phyloP scores from a whole-genome alignment of 2,888 invertebrate genomes.

The Andrena flavipes region DNA sequence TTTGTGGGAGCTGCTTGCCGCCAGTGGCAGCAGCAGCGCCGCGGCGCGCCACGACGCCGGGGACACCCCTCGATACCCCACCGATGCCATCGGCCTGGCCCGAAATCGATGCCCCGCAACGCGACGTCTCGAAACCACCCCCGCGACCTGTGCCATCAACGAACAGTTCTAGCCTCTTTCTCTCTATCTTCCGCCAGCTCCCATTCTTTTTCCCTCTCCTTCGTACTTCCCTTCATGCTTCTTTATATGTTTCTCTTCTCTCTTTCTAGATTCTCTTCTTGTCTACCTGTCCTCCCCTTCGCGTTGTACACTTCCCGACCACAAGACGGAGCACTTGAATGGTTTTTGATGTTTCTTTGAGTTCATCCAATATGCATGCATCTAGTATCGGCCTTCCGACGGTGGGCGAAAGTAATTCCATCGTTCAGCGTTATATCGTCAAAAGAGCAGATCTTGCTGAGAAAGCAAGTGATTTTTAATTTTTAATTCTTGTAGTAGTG shows the following conservation, averaged over 20 bases:
- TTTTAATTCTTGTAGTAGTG: background rate
- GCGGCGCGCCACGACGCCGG: constrained; percentile 64
- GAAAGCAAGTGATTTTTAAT: background rate
- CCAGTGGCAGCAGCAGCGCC: constrained; percentile 64
- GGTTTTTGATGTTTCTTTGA: too few relatives aligned
- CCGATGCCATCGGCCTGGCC: constrained; percentile 80
- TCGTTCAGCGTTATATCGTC: too few relatives aligned
- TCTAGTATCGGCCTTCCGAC: too few relatives aligned
- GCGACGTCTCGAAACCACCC: constrained; percentile 71
- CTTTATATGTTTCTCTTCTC: background rate
- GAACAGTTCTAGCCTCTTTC: constrained; percentile 42
- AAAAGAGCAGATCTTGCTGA: too few relatives aligned
- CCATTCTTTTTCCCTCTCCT: background rate
- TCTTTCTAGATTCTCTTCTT: background rate
- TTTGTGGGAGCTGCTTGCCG: constrained; percentile 33
- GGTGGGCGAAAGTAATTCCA: too few relatives aligned
- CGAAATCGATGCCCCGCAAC: constrained; percentile 81
- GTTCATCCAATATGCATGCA: too few relatives aligned
- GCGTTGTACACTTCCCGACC: background rate
- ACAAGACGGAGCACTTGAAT: too few relatives aligned
- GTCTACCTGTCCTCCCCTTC: background rate
- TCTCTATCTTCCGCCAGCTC: background rate
- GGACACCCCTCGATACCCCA: constrained; percentile 69
- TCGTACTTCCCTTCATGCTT: background rate
- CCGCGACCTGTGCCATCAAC: constrained; percentile 67